phyloP scores from a whole-genome alignment of 2,888 invertebrate species.

The Zele albiditarsus region DNA sequence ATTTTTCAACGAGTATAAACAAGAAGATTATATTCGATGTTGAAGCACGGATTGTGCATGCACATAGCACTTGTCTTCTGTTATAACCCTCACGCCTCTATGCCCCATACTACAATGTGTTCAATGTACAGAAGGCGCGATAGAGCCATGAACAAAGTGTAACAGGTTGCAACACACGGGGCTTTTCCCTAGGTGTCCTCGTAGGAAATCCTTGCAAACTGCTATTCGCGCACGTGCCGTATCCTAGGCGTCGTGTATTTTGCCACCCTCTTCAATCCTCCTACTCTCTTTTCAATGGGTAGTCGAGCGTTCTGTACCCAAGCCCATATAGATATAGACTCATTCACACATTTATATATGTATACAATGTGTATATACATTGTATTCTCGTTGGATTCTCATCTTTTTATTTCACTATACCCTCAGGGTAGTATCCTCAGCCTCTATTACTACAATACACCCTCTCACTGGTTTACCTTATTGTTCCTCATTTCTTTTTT shows the following conservation, averaged over 20 bases:
- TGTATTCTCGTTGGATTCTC: constrained; percentile 17
- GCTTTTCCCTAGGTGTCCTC: constrained; percentile 36
- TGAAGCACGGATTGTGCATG: constrained; percentile 5
- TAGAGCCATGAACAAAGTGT: constrained; percentile 44
- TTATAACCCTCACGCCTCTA: not conserved
- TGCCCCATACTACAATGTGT: not conserved
- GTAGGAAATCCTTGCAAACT: constrained; percentile 45
- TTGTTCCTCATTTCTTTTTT: constrained; percentile 34
- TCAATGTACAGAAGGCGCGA: constrained; percentile 3
- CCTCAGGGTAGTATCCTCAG: constrained; percentile 22
- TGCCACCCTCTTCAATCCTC: constrained; percentile 18
- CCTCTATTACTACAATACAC: constrained; percentile 43
- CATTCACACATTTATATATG: not conserved
- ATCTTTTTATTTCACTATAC: constrained; percentile 36
- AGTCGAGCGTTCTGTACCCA: constrained; percentile 3
- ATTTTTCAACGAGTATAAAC: constrained; percentile 6
- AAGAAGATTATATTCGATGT: constrained; percentile 24
- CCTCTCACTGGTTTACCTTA: constrained; percentile 39
- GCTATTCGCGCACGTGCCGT: constrained; percentile 46
- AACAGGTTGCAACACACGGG: constrained; percentile 47
- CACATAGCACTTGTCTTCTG: not conserved
- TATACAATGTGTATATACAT: not conserved
- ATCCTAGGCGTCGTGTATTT: constrained; percentile 37
- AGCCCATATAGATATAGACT: constrained; percentile 1
- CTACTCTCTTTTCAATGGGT: not conserved